A percentile compares a stretch with the other conserved stretches of the same genome.
phyloP scores from a whole-genome alignment of 1,140 invertebrate genomes.

The Drosophila pectinifera region DNA sequence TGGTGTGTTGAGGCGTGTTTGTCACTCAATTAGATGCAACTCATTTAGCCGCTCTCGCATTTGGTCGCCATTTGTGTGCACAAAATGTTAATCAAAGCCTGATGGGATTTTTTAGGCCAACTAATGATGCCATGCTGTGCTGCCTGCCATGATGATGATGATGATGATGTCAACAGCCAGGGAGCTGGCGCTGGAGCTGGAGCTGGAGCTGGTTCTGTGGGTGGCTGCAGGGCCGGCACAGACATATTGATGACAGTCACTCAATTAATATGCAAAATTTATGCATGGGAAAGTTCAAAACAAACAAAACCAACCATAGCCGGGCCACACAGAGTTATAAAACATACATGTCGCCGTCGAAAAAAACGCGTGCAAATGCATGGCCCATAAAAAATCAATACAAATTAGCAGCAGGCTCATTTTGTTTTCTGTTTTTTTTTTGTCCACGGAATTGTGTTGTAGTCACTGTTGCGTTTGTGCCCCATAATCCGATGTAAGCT shows the following conservation, averaged over 20 bases:
- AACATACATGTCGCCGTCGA: constrained; percentile 21
- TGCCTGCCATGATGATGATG: background rate
- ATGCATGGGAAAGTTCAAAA: constrained; percentile 82
- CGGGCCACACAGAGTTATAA: constrained; percentile 42
- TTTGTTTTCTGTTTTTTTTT: constrained; percentile 21
- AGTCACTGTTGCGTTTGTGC: constrained; percentile 22
- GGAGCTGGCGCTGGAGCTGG: background rate
- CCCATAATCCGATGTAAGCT: constrained; percentile 38
- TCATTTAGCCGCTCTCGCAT: constrained; percentile 66
- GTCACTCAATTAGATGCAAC: constrained; percentile 82
- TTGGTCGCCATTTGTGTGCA: constrained; percentile 66
- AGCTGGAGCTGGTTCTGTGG: background rate
- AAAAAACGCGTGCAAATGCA: constrained; percentile 17
- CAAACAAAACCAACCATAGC: constrained; percentile 61
- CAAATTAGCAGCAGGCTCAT: constrained; percentile 61
- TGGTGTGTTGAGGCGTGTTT: constrained; percentile 54
- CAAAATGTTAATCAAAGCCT: constrained; percentile 82
- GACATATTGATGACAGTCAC: constrained; percentile 63
- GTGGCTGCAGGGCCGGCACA: constrained; percentile 1
- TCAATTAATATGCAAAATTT: constrained; percentile 83
- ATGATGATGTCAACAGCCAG: background rate
- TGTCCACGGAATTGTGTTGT: constrained; percentile 17
- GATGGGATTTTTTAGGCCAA: constrained; percentile 77
- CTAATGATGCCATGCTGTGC: constrained; percentile 47
- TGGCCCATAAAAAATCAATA: constrained; percentile 68